Conservation (phyloP, 1,140 invertebrate species). For the Drosophila virilis region DNA sequence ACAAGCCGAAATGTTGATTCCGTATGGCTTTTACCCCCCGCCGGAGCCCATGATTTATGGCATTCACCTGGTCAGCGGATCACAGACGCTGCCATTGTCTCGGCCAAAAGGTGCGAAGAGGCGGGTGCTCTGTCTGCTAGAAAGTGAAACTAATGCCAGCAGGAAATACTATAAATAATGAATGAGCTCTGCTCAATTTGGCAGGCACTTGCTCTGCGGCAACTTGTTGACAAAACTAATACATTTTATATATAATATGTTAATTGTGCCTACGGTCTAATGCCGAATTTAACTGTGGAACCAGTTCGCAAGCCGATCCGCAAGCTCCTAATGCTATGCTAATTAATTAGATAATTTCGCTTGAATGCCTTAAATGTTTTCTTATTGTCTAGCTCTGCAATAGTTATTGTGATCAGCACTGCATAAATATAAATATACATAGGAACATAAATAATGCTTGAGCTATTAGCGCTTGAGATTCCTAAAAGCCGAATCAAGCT, state of each 20-base stretch:
- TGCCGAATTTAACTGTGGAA: slow-evolving; percentile 37
- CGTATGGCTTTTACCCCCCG: slow-evolving; percentile 48
- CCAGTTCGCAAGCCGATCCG: slow-evolving; percentile 48
- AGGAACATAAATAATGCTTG: slow-evolving; percentile 57
- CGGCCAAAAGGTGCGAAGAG: slow-evolving; percentile 58
- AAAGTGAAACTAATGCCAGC: slow-evolving; percentile 28
- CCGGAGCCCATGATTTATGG: slow-evolving; percentile 66
- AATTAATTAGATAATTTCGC: slow-evolving; percentile 72
- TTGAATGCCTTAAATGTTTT: slow-evolving; percentile 73
- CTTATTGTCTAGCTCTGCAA: slow-evolving; percentile 51
- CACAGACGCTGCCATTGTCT: slow-evolving; percentile 54
- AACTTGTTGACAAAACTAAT: slow-evolving; percentile 59
- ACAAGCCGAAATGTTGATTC: slow-evolving; percentile 13
- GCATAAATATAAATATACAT: slow-evolving; percentile 52
- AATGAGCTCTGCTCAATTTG: slow-evolving; percentile 24
- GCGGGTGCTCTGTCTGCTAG: slow-evolving; percentile 6
- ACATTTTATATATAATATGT: slow-evolving; percentile 45
- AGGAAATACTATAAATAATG: slow-evolving; percentile 32
- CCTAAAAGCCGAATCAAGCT: slow-evolving; percentile 10
- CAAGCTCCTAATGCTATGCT: slow-evolving; percentile 39
- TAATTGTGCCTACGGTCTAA: slow-evolving; percentile 66
- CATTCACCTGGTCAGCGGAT: slow-evolving; percentile 36
- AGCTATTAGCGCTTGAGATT: slow-evolving; percentile 4
- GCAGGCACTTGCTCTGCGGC: slow-evolving; percentile 10
- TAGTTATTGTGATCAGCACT: slow-evolving; percentile 49